Conservation (phyloP, 2,888 invertebrate species). For the Drosophila imparisetae region DNA sequence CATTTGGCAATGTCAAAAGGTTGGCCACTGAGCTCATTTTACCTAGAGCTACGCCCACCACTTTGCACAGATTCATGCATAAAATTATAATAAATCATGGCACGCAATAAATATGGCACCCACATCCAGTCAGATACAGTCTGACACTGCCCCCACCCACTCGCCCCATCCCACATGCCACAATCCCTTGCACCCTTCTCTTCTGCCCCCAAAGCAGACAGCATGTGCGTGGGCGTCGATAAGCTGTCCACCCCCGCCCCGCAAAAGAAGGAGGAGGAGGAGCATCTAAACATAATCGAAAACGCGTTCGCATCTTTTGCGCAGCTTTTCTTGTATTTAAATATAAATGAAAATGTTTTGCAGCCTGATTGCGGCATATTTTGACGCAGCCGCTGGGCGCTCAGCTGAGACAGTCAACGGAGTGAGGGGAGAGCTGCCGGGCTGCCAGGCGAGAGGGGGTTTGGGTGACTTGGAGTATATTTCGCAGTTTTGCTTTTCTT, state of each 20-base stretch:
- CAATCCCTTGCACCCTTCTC: not conserved
- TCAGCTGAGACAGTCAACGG: conserved; percentile 42
- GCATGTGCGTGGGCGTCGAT: conserved; percentile 72
- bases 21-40: conserved; percentile 57
- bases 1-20: conserved; percentile 57
- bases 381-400: conserved; percentile 74
- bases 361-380: conserved; percentile 80
- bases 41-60: conserved; percentile 56
- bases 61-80: conserved; percentile 73
- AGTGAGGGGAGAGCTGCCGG: not conserved
- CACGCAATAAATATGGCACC: conserved; percentile 73
- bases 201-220: not conserved
- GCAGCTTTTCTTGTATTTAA: conserved; percentile 67
- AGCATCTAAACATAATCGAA: conserved; percentile 78
- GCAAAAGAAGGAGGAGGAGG: conserved; percentile 13
- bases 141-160: not conserved
- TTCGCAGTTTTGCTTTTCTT: conserved; percentile 60
- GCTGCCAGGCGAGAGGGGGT: not conserved
- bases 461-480: conserved; percentile 11
- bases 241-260: conserved; percentile 58
- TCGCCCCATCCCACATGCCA: not conserved
- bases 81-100: conserved; percentile 79
- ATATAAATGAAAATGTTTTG: conserved; percentile 79
- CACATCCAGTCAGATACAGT: conserved; percentile 44
- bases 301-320: conserved; percentile 63